Evolutionary conservation across 2,797 vertebrate genomes (phyloP), one percentile per base, ranked within the genome.

Genomic region (Esox masquinongy): DNA sequence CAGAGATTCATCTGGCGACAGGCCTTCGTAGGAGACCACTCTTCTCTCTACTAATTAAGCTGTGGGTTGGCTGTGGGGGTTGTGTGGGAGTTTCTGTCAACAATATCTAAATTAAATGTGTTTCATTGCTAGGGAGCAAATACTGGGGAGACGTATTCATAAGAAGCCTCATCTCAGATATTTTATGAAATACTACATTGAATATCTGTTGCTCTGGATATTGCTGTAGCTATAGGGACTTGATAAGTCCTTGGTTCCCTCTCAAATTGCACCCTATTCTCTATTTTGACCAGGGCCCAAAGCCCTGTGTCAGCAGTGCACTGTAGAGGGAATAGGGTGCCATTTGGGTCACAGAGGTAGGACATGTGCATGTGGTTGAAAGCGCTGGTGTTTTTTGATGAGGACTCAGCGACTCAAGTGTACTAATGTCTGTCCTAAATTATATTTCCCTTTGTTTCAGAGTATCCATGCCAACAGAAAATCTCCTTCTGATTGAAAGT

Each of bases 401-500:
- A 24, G 11, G 56, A 26, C 22, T 24, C 56, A 12, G 56, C 9
- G 24, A 17, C 16, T 17, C 19, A 6, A 36, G 67, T 14, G 7
- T 34, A 66, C 29, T 29, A 15, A 66, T 5, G 16, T 68, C 36
- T 2, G 67, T n/a, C 39, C n/a, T 43, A 24, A 68, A 68, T 36
- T 68, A 43, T 14, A 16, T 68, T 68, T 69, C 72, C 77, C n/a
- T 39, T n/a, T 26, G 14, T 59, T 36, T 75, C 79, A 99, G 97
- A 99, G 93, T 92, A 95, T 98, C 90, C 95, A 91, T 4, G 78
- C 97, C 80, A 94, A 97, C 71, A 81, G 95, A 97, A 8, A 91
- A 96, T 0, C 95, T 99, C 1, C 97, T 98, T 85, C 95, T 99
- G 22, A 97, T 94, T 5, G 97, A 99, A n/a, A 84, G 97, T 99